Base-by-base conservation (phyloP, 1,140 invertebrate genomes). In the Diploscapter pachys region DNA sequence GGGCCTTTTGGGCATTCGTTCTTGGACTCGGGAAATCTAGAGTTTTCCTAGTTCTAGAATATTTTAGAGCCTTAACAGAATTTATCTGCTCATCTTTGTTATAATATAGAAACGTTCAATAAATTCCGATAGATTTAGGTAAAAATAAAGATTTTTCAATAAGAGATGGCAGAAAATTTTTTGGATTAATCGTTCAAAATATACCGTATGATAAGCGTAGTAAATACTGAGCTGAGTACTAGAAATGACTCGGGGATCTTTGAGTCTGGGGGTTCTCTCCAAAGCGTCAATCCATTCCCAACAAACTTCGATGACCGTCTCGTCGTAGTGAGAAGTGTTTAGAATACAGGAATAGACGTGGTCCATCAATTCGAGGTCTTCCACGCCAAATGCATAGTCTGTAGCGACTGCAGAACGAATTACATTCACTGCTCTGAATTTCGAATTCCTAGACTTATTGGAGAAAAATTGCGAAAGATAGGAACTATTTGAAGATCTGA, bases 221-320 rank as follows among this genome's bases (percentile, higher is more conserved):
- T 76, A 76, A 50, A 76, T 72, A n/a, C 61, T 65, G 11, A 76
- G 62, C 61, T 76, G 75, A 9, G 69, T 66, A 31, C 68, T 71
- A 3, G 75, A 62, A 5, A 76, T 51, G 8, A 65, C 75, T n/a
- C 75, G 69, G 4, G 63, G 53, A 50, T 76, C 75, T 5, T 55
- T 49, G 13, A 62, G 52, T 5, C 75, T 48, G 4, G 75, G 75
- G 9, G 5, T 56, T 8, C 75, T 49, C 53, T 76, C 75, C 13
- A 72, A 53, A 6, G 75, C 69, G 31, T 76, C 69, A 8, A 76
- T 76, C 75, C 75, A 76, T 67, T 76, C 75, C 75, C 75, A 76
- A 50, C 75, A 76, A n/a, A 75, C 73, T 4, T 65, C 75, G 50
- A 76, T 76, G 8, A 76, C 50, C 2, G 69, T 65, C 56, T 76